Evolutionary conservation across 2,113 vertebrate species (phyloP), one percentile per base, ranked within the genome.

Genomic region (Charadrius vociferus): DNA sequence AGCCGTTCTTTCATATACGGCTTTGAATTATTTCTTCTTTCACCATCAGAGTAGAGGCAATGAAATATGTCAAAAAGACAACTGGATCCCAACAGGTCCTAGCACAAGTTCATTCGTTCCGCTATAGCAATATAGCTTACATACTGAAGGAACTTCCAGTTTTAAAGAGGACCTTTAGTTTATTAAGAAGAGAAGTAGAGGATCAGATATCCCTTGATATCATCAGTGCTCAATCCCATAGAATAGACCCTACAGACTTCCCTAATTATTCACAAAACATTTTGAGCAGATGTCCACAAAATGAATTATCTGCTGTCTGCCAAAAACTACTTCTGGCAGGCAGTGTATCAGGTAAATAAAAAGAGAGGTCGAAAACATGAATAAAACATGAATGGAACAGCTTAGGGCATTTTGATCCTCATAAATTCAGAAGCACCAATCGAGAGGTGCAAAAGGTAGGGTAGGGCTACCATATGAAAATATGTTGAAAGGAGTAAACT

Each of bases 251-350:
- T 95, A 72, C 72, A 94, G 86, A 85, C 58, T 91, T 55, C 77
- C 86, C 75, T 85, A 91, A 97, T 97, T 97, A 95, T 92, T 82
- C 89, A 94, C 61, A 67, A 72, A 96, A 91, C 70, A 77, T 97
- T 95, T 91, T 93, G 77, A 97, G 93, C 95, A 97, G 85, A 95
- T 97, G 90, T 94, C 93, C 87, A 93, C 84, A 87, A 97, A 98
- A 96, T 91, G 66, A 96, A 90, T 97, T 95, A 96, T 53, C 81
- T 97, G 94, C 78, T 93, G 32, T 7, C 93, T 96, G 93, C 93
- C 95, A 98, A 97, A 95, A 95, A 36, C 85, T 74, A 92, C 73
- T 63, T 52, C 77, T 97, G 95, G 67, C 85, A 94, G 59, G 62
- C 73, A 96, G 73, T 26, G 36, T 50, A 80, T 19, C 91, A 97